Evolutionary conservation across 2,888 invertebrate genomes (phyloP), one percentile per base, ranked within the genome.

Genomic region (Lithophane socia): DNA sequence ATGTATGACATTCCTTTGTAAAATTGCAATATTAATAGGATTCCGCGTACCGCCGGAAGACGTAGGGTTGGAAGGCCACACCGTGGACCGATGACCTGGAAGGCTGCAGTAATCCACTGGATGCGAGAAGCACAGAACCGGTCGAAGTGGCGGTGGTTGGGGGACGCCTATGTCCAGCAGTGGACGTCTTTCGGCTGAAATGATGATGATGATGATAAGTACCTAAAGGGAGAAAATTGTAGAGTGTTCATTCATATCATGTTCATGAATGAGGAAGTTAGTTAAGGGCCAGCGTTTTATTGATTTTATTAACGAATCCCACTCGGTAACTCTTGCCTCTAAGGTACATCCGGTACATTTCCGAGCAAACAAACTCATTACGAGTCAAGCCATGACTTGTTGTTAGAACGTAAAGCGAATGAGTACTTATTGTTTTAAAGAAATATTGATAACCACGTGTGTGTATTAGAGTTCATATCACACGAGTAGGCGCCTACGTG

Each of bases 401-500:
- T 77, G 65, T 66, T 83, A 70, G 68, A 77, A 80, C 77, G 52
- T 72, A 73, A 64, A 80, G 65, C 52, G 70, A 77, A 67, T 81
- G 58, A 80, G 56, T 81, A 74, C 63, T 73, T 78, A 78, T 72
- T 75, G 73, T 81, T 64, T 12, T 79, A 73, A 58, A 81, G 75
- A 81, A 83, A 56, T 84, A 81, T 78, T 84, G 81, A 81, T 84
- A 84, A 84, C 81, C 81, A 81, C 29, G 29, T 73, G 82, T 71
- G 75, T 75, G 74, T 76, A 71, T 74, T 73, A 84, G 81, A 82
- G 77, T 83, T 80, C 73, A 82, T 83, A 83, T 85, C 82, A 83
- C 79, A 85, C 87, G 86, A 88, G 88, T 86, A 88, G 93, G 94
- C 94, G 95, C 94, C 95, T 95, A 96, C 96, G 96, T 96, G 96